Percentiles rank a stretch among this genome's conserved stretches.
These are phyloP conservation scores for Acridotheres tristis DNA, from an alignment of 2,797 vertebrate genomes.

Conservation along the genomic window DNA sequence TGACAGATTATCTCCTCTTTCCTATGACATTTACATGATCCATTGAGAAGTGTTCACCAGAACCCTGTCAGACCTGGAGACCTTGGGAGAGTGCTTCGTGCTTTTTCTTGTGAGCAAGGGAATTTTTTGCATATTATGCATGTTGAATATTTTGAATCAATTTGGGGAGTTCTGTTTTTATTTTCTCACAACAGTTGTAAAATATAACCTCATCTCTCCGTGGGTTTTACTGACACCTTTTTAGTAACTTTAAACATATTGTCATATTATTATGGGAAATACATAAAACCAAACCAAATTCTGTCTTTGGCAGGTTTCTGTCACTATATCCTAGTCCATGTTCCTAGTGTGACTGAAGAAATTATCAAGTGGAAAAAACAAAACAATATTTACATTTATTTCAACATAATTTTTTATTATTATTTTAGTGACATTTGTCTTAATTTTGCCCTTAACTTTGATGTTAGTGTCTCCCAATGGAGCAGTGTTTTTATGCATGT, in stretches of 20 bases:
- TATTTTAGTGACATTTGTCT: background rate
- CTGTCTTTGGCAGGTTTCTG: background rate
- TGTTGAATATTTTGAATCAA: background rate
- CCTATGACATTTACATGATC: background rate
- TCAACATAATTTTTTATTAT: background rate
- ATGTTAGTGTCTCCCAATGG: background rate
- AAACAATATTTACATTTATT: background rate
- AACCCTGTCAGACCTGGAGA: background rate
- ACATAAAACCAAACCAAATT: background rate
- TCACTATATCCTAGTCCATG: background rate
- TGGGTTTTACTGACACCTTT: background rate
- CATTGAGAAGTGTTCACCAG: background rate
- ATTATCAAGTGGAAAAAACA: background rate
- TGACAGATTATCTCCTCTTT: background rate
- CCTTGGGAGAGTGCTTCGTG: background rate
- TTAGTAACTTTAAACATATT: background rate
- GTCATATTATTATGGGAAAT: background rate
- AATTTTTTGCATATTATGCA: background rate
- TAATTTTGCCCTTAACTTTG: background rate
- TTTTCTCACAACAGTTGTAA: background rate
- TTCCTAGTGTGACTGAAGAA: background rate
- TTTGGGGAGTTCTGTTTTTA: background rate
- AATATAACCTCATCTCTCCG: background rate
- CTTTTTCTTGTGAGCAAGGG: background rate
- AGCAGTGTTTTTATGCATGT: background rate